Base-by-base conservation (phyloP, 2,797 vertebrate species). In the Mormyrus hasselquistii region DNA sequence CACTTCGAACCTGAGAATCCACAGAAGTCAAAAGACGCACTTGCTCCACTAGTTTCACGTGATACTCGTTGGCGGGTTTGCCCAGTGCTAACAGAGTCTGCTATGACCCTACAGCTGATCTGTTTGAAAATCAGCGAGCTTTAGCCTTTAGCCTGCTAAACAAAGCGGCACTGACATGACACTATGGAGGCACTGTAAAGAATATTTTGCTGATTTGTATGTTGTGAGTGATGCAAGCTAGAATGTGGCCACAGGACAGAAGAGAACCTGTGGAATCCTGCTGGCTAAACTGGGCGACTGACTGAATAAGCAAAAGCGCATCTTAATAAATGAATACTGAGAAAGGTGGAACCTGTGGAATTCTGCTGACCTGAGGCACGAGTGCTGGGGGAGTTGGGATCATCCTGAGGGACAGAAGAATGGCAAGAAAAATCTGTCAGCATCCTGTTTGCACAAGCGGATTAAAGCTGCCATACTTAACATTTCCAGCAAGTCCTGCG, bases 331-430 rank as follows among this genome's bases (percentile, higher is more conserved):
- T 82, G 38, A 47, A 2, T n/a, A 29, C 44, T 82, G 83, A 25
- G 12, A 29, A 25, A 12, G 53, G 29, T 8, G 10, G n/a, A 91
- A 97, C 96, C 96, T 97, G 97, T 96, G 57, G 97, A 96, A 94
- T 97, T 99, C 92, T 97, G 96, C 88, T 96, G 96, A 95, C 96
- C 92, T 88, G 96, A 91, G 62, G 95, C 96, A 92, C 97, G 95
- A 88, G 95, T 93, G 87, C 94, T 93, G 0, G 95, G 95, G 49
- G 96, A 97, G 76, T 94, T 96, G 83, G 96, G 95, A 90, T 99
- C 98, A 52, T 98, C 98, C 98, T 99, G 92, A 22, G 91, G 90
- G 2, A 83, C 88, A 89, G 87, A 92, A 90, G 89, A 89, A 73
- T 50, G 6, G 38, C 49, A 52, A 52, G 52, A 59, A 87, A 79